Percentiles rank a stretch among this genome's conserved stretches.
phyloP scores from a whole-genome alignment of 2,888 invertebrate genomes.

The Apamea anceps region DNA sequence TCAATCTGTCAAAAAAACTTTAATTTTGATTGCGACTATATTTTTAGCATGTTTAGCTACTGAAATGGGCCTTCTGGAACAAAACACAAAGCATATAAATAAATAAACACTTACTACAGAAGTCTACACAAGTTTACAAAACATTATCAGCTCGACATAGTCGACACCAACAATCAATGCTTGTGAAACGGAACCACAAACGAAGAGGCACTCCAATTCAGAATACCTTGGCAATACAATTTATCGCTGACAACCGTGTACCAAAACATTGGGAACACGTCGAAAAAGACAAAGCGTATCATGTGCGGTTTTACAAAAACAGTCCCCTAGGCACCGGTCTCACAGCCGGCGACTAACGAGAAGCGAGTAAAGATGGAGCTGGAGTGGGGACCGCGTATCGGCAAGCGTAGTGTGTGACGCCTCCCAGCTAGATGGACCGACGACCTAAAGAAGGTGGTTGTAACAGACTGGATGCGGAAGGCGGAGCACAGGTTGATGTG shows the following conservation, averaged over 20 bases:
- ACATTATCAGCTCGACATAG: slow-evolving; percentile 5
- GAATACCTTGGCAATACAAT: slow-evolving; percentile 26
- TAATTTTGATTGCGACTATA: no score
- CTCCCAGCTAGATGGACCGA: no score
- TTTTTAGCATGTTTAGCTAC: no score
- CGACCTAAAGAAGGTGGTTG: no score
- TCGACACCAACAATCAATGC: slow-evolving; percentile 22
- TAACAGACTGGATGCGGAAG: no score
- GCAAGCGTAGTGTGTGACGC: neutral
- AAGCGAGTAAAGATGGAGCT: neutral
- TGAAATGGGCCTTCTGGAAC: neutral
- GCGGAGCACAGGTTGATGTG: no score
- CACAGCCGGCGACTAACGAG: neutral
- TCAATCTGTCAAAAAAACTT: no score
- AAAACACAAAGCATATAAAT: neutral
- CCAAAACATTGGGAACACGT: slow-evolving; percentile 19
- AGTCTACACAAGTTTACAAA: neutral
- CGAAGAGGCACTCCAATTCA: neutral
- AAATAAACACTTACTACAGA: slow-evolving; percentile 7
- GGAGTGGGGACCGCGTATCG: neutral
- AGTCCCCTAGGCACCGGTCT: neutral
- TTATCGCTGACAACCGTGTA: slow-evolving; percentile 25
- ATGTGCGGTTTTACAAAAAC: neutral
- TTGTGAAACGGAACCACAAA: slow-evolving; percentile 6
- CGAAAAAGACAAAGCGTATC: neutral